phyloP scores from a whole-genome alignment of 1,140 invertebrate genomes.

The Nautilus pompilius region DNA sequence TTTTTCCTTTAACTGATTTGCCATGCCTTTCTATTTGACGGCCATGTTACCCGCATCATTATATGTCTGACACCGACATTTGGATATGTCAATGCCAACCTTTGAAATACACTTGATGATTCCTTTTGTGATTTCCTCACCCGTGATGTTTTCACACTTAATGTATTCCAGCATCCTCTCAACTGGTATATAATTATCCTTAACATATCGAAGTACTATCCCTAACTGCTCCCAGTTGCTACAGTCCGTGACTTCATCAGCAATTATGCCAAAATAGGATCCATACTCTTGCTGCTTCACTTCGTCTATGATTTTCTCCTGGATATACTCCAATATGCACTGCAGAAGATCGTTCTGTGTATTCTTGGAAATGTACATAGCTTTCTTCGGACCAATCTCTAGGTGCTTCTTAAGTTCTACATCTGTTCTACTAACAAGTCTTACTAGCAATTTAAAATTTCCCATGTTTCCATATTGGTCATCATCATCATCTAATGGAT shows the following conservation, averaged over 20 bases:
- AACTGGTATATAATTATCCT: conserved; percentile 5
- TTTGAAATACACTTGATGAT: conserved; percentile 11
- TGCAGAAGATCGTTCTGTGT: conserved; percentile 16
- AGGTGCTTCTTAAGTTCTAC: conserved; percentile 22
- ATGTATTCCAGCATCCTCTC: conserved; percentile 19
- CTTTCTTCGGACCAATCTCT: conserved; percentile 12
- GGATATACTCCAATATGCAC: conserved; percentile 18
- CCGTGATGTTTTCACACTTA: conserved; percentile 17
- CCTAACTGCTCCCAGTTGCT: conserved; percentile 23
- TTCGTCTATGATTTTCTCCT: conserved; percentile 14
- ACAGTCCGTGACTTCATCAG: conserved; percentile 19
- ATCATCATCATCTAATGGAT: no score
- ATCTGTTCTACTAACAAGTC: conserved; percentile 13
- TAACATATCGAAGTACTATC: conserved; percentile 15
- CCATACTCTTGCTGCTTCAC: conserved; percentile 11
- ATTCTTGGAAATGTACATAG: conserved; percentile 19
- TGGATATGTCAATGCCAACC: conserved; percentile 6
- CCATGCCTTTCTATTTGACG: conserved; percentile 11
- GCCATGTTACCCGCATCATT: conserved; percentile 25
- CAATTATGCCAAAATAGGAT: conserved; percentile 14
- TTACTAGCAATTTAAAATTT: conserved; percentile 19
- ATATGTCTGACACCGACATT: conserved; percentile 20
- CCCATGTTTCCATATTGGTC: conserved; percentile 11
- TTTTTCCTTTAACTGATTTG: conserved; percentile 8
- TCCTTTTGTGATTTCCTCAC: conserved; percentile 8